A percentile compares a stretch with the other conserved stretches of the same genome.
Evolutionary conservation across 2,113 vertebrate genomes (phyloP).

Genomic region (Suricata suricatta): DNA sequence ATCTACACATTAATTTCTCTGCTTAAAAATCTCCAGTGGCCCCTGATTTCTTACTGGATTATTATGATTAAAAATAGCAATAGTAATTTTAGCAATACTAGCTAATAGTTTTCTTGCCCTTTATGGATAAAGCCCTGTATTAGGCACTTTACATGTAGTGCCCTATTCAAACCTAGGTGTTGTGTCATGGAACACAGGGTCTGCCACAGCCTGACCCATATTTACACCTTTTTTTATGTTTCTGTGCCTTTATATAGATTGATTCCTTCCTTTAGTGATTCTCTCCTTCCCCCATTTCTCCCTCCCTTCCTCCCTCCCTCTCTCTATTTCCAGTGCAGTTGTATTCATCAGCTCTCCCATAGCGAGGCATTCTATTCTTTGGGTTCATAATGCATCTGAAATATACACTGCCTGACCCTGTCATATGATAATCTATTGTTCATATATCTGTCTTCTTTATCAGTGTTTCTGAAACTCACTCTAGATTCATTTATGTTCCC

Average conservation of each 20-base stretch:
- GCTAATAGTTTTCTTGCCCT: not conserved
- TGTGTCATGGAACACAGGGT: not conserved
- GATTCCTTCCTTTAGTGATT: not conserved
- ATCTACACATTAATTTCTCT: not conserved
- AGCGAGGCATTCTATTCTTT: not conserved
- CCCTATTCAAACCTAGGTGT: not conserved
- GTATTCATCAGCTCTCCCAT: not conserved
- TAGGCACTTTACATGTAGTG: not conserved
- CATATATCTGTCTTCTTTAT: not conserved
- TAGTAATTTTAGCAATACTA: not conserved
- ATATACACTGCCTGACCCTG: not conserved
- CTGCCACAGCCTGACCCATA: not conserved
- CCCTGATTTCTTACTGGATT: not conserved
- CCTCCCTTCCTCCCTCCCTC: not conserved
- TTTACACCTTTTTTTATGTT: not conserved
- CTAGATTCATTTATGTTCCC: not conserved
- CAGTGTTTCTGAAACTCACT: not conserved
- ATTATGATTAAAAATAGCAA: constrained; percentile 31
- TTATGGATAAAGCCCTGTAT: not conserved
- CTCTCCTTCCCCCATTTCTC: too few species aligned
- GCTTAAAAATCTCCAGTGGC: not conserved
- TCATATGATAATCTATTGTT: not conserved
- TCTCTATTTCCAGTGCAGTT: not conserved
- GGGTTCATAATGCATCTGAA: not conserved
- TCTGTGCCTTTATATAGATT: not conserved